Conservation (phyloP, 2,113 vertebrate species). For the Alectura lathami region DNA sequence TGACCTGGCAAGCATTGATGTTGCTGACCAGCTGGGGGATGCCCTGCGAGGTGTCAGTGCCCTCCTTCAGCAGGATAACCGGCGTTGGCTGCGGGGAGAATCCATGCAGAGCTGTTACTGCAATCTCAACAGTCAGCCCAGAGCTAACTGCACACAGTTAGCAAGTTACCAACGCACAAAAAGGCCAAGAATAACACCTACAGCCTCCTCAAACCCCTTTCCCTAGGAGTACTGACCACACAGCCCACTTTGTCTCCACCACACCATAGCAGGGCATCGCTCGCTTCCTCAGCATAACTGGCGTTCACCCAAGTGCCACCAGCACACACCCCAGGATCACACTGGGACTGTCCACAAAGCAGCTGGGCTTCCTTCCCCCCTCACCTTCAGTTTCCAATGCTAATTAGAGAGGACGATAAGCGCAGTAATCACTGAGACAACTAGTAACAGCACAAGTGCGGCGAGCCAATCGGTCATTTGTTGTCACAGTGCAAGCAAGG, state of each 20-base stretch:
- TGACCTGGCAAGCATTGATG: constrained; percentile 98
- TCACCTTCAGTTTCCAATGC: no score
- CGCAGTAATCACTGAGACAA: neutral
- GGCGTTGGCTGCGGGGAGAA: constrained; percentile 84
- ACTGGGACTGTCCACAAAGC: fast-evolving
- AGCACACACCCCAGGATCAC: fast-evolving
- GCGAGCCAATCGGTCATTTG: fast-evolving
- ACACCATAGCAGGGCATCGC: neutral
- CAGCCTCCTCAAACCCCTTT: fast-evolving
- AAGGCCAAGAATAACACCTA: fast-evolving
- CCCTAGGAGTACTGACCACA: neutral
- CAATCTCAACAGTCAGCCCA: fast-evolving
- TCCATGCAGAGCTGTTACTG: fast-evolving
- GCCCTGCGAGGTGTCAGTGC: constrained; percentile 95
- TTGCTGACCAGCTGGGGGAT: constrained; percentile 95
- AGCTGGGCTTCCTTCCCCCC: fast-evolving
- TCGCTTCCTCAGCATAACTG: fast-evolving
- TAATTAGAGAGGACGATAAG: no score
- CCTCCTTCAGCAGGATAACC: constrained; percentile 95
- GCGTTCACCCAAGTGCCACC: neutral
- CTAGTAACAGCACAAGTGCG: fast-evolving
- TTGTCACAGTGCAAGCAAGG: neutral
- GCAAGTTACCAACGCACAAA: fast-evolving
- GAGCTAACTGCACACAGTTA: fast-evolving
- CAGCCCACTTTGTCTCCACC: fast-evolving